These are phyloP conservation scores for Teleopsis dalmanni DNA, from an alignment of 1,140 invertebrate species.

Conservation along the genomic window DNA sequence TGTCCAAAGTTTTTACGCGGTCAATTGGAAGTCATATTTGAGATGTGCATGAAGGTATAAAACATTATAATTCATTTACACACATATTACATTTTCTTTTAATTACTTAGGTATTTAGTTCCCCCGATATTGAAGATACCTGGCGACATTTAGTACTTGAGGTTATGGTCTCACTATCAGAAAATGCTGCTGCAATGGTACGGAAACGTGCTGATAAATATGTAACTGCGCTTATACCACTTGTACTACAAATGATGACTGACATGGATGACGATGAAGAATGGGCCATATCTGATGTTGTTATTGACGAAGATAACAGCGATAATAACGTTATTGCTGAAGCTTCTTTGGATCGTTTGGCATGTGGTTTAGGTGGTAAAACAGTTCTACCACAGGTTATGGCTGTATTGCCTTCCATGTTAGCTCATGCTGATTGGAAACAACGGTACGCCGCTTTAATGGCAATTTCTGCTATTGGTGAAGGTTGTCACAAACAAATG, in stretches of 20 bases:
- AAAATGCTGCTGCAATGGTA: slow-evolving; percentile 92
- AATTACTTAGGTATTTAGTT: slow-evolving; percentile 47
- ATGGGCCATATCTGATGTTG: slow-evolving; percentile 72
- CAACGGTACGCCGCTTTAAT: slow-evolving; percentile 92
- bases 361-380: slow-evolving; percentile 93
- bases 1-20: slow-evolving; percentile 86
- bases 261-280: slow-evolving; percentile 80
- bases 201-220: slow-evolving; percentile 80
- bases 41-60: slow-evolving; percentile 79
- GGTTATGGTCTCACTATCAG: slow-evolving; percentile 87
- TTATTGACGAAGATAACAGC: slow-evolving; percentile 76
- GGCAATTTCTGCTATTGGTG: slow-evolving; percentile 96
- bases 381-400: slow-evolving; percentile 86
- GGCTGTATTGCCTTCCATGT: slow-evolving; percentile 77
- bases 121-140: slow-evolving; percentile 68
- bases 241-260: slow-evolving; percentile 92
- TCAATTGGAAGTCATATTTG: slow-evolving; percentile 79
- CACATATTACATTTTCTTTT: neutral
- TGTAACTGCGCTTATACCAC: slow-evolving; percentile 67
- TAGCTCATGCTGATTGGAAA: slow-evolving; percentile 75
- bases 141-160: slow-evolving; percentile 90
- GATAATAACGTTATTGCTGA: slow-evolving; percentile 93
- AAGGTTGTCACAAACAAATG: slow-evolving; percentile 98
- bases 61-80: neutral
- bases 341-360: slow-evolving; percentile 90